phyloP scores from a whole-genome alignment of 2,888 invertebrate species.

The Cheilosia variabilis region DNA sequence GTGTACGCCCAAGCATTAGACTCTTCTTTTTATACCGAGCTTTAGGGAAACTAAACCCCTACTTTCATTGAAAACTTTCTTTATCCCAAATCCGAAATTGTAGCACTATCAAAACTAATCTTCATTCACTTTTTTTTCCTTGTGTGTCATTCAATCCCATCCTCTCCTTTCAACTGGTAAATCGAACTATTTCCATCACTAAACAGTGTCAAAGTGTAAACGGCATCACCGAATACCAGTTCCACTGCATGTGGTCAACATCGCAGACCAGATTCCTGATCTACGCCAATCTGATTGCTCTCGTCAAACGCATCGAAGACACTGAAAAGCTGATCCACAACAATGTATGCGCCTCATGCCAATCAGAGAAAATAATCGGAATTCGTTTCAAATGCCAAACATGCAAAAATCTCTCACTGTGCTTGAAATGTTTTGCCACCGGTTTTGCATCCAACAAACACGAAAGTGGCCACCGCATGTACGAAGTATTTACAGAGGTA shows the following conservation, averaged over 20 bases:
- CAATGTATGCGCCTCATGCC: constrained; percentile 80
- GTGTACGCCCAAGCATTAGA: too few species aligned
- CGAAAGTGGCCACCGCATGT: constrained; percentile 81
- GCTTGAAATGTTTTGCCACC: constrained; percentile 82
- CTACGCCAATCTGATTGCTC: constrained; percentile 81
- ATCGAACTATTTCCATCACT: background rate
- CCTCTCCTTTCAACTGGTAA: background rate
- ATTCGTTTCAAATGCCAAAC: constrained; percentile 82
- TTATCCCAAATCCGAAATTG: too few species aligned
- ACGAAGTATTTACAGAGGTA: constrained; percentile 81
- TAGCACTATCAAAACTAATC: background rate
- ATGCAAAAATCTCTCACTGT: constrained; percentile 81
- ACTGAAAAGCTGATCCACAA: constrained; percentile 81
- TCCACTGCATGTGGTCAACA: constrained; percentile 81
- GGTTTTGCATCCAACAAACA: constrained; percentile 80
- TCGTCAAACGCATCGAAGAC: constrained; percentile 82
- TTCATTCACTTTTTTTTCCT: background rate
- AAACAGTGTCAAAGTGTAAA: constrained; percentile 79
- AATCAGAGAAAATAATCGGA: constrained; percentile 81
- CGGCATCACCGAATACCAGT: constrained; percentile 81
- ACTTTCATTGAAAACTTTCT: too few species aligned
- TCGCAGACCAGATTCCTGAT: constrained; percentile 81
- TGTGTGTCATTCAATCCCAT: background rate
- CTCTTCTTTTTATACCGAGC: too few species aligned
- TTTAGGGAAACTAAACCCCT: too few species aligned